These are phyloP conservation scores for Parnassius smintheus DNA, from an alignment of 2,888 invertebrate genomes.

Conservation along the genomic window DNA sequence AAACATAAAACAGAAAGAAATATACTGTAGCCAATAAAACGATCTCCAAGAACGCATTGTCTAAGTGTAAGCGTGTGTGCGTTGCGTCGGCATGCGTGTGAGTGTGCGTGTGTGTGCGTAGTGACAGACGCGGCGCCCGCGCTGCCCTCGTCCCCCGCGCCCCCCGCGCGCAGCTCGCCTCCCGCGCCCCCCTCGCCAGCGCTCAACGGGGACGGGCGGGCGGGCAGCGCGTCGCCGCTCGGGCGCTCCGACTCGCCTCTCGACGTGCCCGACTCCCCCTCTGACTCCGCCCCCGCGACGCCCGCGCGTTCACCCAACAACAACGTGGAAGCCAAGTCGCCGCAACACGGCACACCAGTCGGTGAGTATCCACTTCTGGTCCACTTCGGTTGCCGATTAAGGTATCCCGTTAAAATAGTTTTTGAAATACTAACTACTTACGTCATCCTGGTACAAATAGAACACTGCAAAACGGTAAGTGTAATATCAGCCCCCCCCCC, in stretches of 20 bases:
- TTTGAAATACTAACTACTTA: too few relatives aligned
- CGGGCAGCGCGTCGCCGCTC: neutral
- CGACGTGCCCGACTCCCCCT: conserved; percentile 27
- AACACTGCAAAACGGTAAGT: too few relatives aligned
- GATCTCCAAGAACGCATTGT: neutral
- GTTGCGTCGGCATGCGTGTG: conserved; percentile 28
- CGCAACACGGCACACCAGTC: conserved; percentile 35
- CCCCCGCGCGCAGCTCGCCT: conserved; percentile 20
- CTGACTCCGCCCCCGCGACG: conserved; percentile 37
- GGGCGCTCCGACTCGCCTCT: conserved; percentile 6
- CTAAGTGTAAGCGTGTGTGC: conserved; percentile 4
- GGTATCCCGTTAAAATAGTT: too few relatives aligned
- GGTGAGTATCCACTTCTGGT: conserved; percentile 82
- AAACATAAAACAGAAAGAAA: too few relatives aligned
- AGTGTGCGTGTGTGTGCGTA: conserved; percentile 33
- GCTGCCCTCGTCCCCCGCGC: conserved; percentile 30
- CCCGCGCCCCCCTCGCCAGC: conserved; percentile 33
- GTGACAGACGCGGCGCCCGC: conserved; percentile 32
- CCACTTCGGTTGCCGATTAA: too few relatives aligned
- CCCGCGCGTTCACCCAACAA: conserved; percentile 44
- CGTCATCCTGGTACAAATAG: too few relatives aligned
- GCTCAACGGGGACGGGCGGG: conserved; percentile 33
- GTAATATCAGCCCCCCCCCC: too few relatives aligned
- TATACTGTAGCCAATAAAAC: too few relatives aligned
- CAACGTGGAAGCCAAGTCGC: conserved; percentile 35